Base-by-base conservation (phyloP, 1,140 invertebrate genomes). In the Drusus annulatus region DNA sequence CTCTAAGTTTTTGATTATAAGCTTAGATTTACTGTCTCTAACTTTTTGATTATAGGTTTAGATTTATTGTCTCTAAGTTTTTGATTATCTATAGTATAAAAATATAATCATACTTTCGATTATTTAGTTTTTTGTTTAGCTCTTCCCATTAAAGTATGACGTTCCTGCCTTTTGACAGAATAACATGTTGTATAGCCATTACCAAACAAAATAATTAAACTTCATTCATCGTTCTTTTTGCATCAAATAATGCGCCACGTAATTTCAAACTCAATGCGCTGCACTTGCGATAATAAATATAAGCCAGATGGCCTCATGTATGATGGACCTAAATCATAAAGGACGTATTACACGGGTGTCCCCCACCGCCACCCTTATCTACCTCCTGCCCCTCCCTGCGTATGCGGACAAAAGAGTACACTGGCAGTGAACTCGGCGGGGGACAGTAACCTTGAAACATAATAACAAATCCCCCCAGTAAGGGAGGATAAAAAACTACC, bases 401-500 rank as follows among this genome's bases (percentile, higher is more conserved):
- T 3, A 19, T 2, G 13, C 58, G 8, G 54, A 1, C n/a, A 17
- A n/a, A 56, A n/a, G n/a, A 23, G 19, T 19, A 19, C 58, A 15
- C 23, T 58, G 71, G n/a, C 23, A 28, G 45, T 21, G 68, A 71
- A 50, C 54, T 58, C 71, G 15, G 71, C 71, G 71, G 71, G 52
- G 71, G 54, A 75, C 23, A 28, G 71, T 75, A 75, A 75, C 71
- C 71, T 75, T 75, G 71, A 60, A 58, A 56, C 17, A 75, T 25
- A 56, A 36, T 75, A 75, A 75, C 71, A 75, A 75, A 75, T 75
- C 71, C 58, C 71, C n/a, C 52, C 7, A 7, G 54, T 16, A 58
- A 28, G 25, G 71, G 71, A 19, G 71, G 71, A 19, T 75, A 75
- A 75, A 71, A 75, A 75, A 75, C 71, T 56, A 56, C 54, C 71